Evolutionary conservation across 2,797 vertebrate genomes (phyloP).

Genomic region (Typhlichthys subterraneus): DNA sequence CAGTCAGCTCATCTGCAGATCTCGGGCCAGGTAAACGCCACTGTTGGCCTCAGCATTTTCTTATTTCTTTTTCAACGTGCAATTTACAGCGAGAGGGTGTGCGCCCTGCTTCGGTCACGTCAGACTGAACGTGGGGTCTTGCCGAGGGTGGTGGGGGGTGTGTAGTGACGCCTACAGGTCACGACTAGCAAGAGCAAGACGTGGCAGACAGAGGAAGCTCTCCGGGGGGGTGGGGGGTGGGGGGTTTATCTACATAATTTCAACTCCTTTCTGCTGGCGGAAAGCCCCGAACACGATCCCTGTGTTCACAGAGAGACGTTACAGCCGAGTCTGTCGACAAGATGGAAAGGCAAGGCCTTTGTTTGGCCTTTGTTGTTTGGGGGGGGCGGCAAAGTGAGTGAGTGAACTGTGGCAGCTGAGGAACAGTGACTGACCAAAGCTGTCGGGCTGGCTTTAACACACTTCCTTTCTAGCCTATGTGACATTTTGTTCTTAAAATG

Average conservation of each 20-base stretch:
- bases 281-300: slow-evolving; percentile 53
- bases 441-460: no score
- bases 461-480: no score
- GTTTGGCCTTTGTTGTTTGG: slow-evolving; percentile 47
- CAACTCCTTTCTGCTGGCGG: slow-evolving; percentile 55
- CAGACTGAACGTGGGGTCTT: slow-evolving; percentile 25
- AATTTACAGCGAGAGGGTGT: slow-evolving; percentile 56
- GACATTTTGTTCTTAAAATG: no score
- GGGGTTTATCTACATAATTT: slow-evolving; percentile 64
- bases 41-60: slow-evolving; percentile 62
- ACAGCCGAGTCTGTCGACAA: slow-evolving; percentile 61
- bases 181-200: slow-evolving; percentile 54
- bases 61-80: slow-evolving; percentile 52
- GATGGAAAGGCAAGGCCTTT: slow-evolving; percentile 67
- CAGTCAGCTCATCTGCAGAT: slow-evolving; percentile 75
- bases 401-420: no score
- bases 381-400: no score
- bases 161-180: slow-evolving; percentile 22
- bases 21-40: slow-evolving; percentile 64
- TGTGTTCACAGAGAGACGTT: slow-evolving; percentile 66
- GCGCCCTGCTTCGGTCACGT: slow-evolving; percentile 56
- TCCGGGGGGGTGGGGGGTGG: slow-evolving; percentile 27
- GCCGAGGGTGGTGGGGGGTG: not conserved
- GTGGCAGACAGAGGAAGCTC: slow-evolving; percentile 51
- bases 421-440: no score